Base-by-base conservation (phyloP, 1,140 invertebrate genomes). In the Mactra quadrangularis region DNA sequence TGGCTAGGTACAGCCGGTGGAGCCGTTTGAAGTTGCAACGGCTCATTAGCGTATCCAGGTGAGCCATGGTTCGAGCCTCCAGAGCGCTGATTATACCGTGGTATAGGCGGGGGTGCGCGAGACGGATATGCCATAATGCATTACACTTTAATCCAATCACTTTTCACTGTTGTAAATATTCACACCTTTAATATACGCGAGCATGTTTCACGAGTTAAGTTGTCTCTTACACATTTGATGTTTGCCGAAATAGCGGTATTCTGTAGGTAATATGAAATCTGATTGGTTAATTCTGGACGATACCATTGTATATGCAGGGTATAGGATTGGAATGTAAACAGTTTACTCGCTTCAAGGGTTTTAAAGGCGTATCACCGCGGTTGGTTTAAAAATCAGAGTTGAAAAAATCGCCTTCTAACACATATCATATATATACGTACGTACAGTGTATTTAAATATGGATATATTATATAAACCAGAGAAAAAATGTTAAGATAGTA, bases 1-100 rank as follows among this genome's bases (percentile, higher is more conserved):
- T 62, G 31, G 29, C 50, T 38, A 41, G 59, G 74, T 33, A 22
- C 33, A 31, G 45, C 55, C 45, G 7, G 55, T n/a, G 35, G 64
- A 13, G 52, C 50, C 62, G 68, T 71, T 17, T 82, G 78, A 25
- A 71, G 78, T 52, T 82, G 78, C 19, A 71, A 64, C 25, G 78
- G 78, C n/a, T 82, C 78, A 45, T 82, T 82, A 47, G 78, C 78
- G 59, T 82, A 82, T 41, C 68, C 78, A 41, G 68, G 78, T 31
- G 78, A 82, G 60, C 31, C 19, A 19, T 66, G 75, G 29, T n/a
- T 25, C n/a, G 3, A 27, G 19, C 66, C 77, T 50, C 62, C 66
- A 11, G 35, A 3, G 7, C 55, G 66, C 17, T 31, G 53, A 41
- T 71, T 57, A 52, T 82, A 72, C 15, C 78, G 33, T 22, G 64